Base-by-base conservation (phyloP, 2,113 vertebrate species). In the Nanorana parkeri region DNA sequence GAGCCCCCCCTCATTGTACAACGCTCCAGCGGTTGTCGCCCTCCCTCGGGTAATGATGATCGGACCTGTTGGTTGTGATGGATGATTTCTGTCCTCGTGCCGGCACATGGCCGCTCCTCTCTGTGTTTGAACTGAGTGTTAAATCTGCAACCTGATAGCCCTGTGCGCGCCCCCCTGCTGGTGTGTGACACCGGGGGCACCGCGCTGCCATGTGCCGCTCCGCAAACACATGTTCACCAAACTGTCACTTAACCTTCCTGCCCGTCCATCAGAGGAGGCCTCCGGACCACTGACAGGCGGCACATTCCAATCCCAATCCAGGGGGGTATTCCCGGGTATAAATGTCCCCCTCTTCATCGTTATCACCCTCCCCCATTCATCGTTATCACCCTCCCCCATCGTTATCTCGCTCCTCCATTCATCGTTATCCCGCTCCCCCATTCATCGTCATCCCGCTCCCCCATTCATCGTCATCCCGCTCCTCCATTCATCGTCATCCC, bases 191-290 rank as follows among this genome's bases (percentile, higher is more conserved):
- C 32, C 32, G 85, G 68, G 23, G 84, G 85, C 83, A 74, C 85
- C 81, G 41, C 64, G 26, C 79, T 85, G 86, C 68, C 80, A 80
- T 88, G 80, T 81, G 84, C 83, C 84, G 84, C 84, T 84, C 83
- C 83, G 80, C 65, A 64, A n/a, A n/a, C 85, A 87, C 71, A 86
- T 91, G 92, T 90, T 92, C 87, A 68, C 85, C 84, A 80, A 85
- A 85, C 84, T 85, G 83, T 89, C 87, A 84, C 55, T 75, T 93
- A 91, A 94, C 92, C 90, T 87, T 84, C 86, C 54, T 75, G 80
- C 77, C 80, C 80, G 71, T 85, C 85, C 87, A 88, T 90, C 88
- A 89, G 86, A 80, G 60, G 80, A 65, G 75, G 61, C 24, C 60
- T 78, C 58, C n/a, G n/a, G n/a, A n/a, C n/a, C n/a, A n/a, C n/a